A percentile compares a stretch with the other conserved stretches of the same genome.
phyloP scores from a whole-genome alignment of 2,797 vertebrate genomes.

The Toxotes lorentzi region DNA sequence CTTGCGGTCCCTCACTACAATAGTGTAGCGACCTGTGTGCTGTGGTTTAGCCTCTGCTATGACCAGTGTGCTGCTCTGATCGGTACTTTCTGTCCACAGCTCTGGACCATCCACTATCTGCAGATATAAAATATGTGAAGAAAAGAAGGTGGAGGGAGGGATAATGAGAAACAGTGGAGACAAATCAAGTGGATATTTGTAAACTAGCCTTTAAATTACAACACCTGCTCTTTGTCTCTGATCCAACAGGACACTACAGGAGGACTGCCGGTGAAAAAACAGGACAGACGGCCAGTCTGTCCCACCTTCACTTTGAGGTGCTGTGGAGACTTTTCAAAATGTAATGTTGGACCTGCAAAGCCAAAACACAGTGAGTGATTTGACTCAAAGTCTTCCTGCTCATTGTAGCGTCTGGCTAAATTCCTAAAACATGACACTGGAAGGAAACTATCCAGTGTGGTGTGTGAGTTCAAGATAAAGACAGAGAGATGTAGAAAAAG shows the following conservation, averaged over 20 bases:
- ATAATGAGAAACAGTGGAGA: background rate
- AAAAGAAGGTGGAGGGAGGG: background rate
- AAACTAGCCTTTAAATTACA: background rate
- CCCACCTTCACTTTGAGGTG: slow-evolving; percentile 80
- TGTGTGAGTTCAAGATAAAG: slow-evolving; percentile 54
- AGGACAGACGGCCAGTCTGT: slow-evolving; percentile 74
- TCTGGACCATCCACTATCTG: slow-evolving; percentile 80
- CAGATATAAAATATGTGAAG: slow-evolving; percentile 4
- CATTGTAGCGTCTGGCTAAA: background rate
- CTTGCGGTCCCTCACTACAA: slow-evolving; percentile 82
- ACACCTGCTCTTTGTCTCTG: slow-evolving; percentile 85
- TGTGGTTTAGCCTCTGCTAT: slow-evolving; percentile 75
- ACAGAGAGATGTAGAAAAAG: background rate
- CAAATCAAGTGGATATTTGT: background rate
- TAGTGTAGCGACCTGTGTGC: slow-evolving; percentile 83
- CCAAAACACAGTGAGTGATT: slow-evolving; percentile 26
- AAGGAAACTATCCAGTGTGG: slow-evolving; percentile 50
- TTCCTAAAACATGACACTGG: slow-evolving; percentile 4
- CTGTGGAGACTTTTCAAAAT: slow-evolving; percentile 74
- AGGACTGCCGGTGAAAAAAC: slow-evolving; percentile 77
- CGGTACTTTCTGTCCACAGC: slow-evolving; percentile 75
- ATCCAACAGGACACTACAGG: slow-evolving; percentile 87
- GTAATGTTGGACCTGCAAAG: slow-evolving; percentile 70
- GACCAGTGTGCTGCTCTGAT: slow-evolving; percentile 81
- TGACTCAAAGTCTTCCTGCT: background rate